phyloP scores from a whole-genome alignment of 2,888 invertebrate species.

The Ormyrus pomaceus region DNA sequence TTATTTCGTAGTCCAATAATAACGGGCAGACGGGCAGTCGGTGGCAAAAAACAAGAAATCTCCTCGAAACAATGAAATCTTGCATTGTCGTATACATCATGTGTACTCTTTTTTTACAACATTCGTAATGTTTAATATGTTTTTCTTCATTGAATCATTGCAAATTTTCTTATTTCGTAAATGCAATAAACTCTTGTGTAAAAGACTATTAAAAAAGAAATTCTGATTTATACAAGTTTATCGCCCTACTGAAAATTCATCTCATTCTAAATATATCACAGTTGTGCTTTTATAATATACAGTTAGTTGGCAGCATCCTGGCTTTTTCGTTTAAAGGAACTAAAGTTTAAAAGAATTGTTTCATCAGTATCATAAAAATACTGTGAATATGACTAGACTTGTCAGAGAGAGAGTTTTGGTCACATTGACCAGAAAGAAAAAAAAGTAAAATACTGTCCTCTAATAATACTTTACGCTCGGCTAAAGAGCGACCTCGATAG shows the following conservation, averaged over 20 bases:
- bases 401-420: constrained; percentile 27
- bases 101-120: constrained; percentile 4
- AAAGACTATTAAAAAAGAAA: constrained; percentile 22
- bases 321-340: constrained; percentile 32
- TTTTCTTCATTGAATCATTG: constrained; percentile 13
- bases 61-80: constrained; percentile 28
- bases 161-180: constrained; percentile 16
- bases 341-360: constrained; percentile 11
- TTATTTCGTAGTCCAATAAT: constrained; percentile 44
- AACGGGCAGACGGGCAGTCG: constrained; percentile 27
- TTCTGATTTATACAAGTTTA: background rate
- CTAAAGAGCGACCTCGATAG: constrained; percentile 39
- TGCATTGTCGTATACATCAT: background rate
- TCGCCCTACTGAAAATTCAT: constrained; percentile 4
- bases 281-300: constrained; percentile 45
- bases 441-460: constrained; percentile 42
- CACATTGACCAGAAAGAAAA: constrained; percentile 10
- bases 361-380: constrained; percentile 25
- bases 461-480: constrained; percentile 49
- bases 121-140: constrained; percentile 14
- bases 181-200: constrained; percentile 17
- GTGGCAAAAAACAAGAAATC: constrained; percentile 18
- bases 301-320: constrained; percentile 25
- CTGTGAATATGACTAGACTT: constrained; percentile 45
- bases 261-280: constrained; percentile 53